Evolutionary conservation across 2,797 vertebrate species (phyloP).

Genomic region (Taeniopygia guttata): DNA sequence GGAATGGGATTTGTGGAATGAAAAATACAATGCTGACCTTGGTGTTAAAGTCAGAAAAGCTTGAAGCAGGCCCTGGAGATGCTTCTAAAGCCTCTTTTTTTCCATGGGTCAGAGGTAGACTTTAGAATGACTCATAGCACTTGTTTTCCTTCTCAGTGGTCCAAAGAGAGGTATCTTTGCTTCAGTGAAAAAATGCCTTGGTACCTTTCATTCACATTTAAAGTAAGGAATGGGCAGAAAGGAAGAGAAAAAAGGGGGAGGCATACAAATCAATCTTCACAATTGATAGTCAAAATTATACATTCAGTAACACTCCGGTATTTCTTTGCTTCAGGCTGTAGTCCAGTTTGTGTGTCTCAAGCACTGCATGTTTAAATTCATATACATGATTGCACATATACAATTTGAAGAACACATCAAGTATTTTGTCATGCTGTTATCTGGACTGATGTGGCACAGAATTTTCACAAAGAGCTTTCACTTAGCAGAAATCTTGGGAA

Average conservation of each 20-base stretch:
- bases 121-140: not conserved
- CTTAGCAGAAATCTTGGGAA: not conserved
- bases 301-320: not conserved
- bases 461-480: not conserved
- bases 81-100: not conserved
- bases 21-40: slow-evolving; percentile 6
- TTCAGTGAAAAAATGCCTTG: not conserved
- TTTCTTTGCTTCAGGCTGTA: not conserved
- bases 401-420: not conserved
- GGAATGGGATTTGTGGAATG: not conserved
- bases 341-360: not conserved
- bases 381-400: not conserved
- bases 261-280: not conserved
- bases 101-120: not conserved
- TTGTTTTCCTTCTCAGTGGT: not conserved
- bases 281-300: not conserved
- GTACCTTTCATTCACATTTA: not conserved
- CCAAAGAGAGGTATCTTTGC: not conserved
- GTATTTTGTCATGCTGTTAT: not conserved
- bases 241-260: not conserved
- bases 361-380: not conserved
- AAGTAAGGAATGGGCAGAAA: not conserved
- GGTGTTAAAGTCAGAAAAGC: not conserved
- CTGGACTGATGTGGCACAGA: not conserved
- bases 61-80: not conserved